A percentile compares a stretch with the other conserved stretches of the same genome.
phyloP scores from a whole-genome alignment of 2,888 invertebrate species.

The Dasypolia templi region DNA sequence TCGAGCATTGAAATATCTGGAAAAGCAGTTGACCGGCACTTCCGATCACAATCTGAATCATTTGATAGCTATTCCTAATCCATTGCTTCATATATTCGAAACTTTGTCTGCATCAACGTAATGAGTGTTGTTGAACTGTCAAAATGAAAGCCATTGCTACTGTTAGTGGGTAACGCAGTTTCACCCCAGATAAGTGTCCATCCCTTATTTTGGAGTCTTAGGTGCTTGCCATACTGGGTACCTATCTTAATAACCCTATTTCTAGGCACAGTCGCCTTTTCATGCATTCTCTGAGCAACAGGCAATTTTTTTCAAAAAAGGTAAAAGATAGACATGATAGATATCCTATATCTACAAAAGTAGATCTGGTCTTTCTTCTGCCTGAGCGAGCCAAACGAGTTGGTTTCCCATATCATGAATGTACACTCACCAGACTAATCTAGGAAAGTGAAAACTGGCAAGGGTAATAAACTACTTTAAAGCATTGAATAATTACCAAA shows the following conservation, averaged over 20 bases:
- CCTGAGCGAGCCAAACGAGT: slow-evolving; percentile 44
- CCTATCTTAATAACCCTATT: background rate
- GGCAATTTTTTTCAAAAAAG: slow-evolving; percentile 12
- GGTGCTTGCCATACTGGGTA: background rate
- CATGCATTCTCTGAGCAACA: background rate
- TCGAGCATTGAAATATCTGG: background rate
- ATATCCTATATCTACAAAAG: slow-evolving; percentile 20
- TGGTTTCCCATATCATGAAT: slow-evolving; percentile 17
- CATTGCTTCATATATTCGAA: too few relatives aligned
- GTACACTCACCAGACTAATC: slow-evolving; percentile 19
- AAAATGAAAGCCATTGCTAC: too few relatives aligned
- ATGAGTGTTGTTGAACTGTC: too few relatives aligned
- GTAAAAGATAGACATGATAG: slow-evolving; percentile 11
- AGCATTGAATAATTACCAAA: background rate
- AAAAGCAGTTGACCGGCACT: background rate
- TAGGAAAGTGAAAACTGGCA: slow-evolving; percentile 40
- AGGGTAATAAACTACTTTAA: slow-evolving; percentile 28
- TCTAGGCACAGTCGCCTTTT: background rate
- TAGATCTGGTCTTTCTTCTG: slow-evolving; percentile 41
- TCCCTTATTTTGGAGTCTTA: background rate
- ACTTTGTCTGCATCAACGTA: too few relatives aligned
- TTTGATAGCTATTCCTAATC: too few relatives aligned
- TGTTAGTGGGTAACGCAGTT: too few relatives aligned
- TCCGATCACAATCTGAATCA: too few relatives aligned
- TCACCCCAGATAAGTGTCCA: background rate